Evolutionary conservation across 2,113 vertebrate genomes (phyloP), one percentile per base, ranked within the genome.

Genomic region (Marmota flaviventris): DNA sequence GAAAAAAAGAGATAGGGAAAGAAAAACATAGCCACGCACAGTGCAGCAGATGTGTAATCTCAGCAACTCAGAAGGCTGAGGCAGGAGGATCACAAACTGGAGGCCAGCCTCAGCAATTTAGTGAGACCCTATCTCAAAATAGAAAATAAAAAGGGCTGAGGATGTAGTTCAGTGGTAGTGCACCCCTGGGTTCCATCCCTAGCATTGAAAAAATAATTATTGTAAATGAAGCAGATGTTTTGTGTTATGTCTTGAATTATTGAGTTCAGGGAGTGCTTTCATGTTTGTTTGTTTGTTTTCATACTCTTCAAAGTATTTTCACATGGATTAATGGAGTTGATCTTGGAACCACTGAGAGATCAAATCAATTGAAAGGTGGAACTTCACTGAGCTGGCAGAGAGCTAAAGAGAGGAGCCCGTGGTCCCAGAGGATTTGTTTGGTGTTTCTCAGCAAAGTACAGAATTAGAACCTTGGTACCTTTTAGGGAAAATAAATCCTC

Each of bases 401-500:
- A 39, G n/a, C 63, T 20, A 34, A 69, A 42, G 34, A 42, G 39
- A 53, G 45, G 84, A 67, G 56, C 37, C 27, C 0, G 10, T 37
- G 42, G 87, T 72, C 29, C 42, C 6, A 8, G 2, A 67, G 32
- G 20, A 65, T 58, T 87, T 91, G 45, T 67, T 72, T 29, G 34
- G 34, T 83, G 29, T 82, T 67, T 86, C 69, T 89, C 61, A 85
- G 37, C 63, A 90, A 89, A 89, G 37, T 20, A 92, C 2, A 20
- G 39, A 75, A 37, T 85, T 88, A 75, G 27, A 77, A 58, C 20
- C 20, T 6, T 8, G 20, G 56, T 20, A 87, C 82, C 82, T 91
- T 96, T 91, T 78, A 93, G 58, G n/a, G 75, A 17, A 93, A 85
- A 69, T 37, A 73, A 51, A 67, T 92, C 84, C 69, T 39, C 37